Conservation (phyloP, 64 coral and sea anemone genomes). For the Hydrozoanthus tunicans region DNA sequence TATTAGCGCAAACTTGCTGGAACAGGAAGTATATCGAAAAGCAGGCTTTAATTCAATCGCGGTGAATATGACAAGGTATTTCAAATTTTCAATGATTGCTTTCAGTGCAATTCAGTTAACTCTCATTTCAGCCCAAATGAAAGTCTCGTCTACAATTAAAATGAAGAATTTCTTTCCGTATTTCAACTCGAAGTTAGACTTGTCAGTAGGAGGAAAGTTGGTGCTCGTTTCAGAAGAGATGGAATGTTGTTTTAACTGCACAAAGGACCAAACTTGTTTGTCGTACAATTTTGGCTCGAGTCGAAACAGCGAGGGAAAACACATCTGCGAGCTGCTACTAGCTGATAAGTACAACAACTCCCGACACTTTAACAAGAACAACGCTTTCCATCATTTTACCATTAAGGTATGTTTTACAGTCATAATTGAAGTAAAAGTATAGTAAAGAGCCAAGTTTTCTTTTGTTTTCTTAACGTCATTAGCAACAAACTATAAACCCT, state of each 20-base stretch:
- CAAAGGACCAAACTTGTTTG: slow-evolving; percentile 5
- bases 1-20: background rate
- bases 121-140: background rate
- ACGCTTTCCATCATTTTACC: slow-evolving; percentile 16
- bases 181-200: slow-evolving; percentile 28
- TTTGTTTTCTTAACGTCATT: too few species aligned
- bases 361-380: background rate
- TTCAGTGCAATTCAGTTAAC: background rate
- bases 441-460: too few species aligned
- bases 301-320: background rate
- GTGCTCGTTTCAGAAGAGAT: background rate
- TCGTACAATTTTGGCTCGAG: slow-evolving; percentile 3
- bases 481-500: too few species aligned
- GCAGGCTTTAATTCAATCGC: background rate
- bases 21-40: background rate
- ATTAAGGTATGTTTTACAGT: background rate
- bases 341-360: slow-evolving; percentile 17
- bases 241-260: slow-evolving; percentile 33
- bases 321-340: background rate
- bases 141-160: background rate
- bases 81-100: background rate
- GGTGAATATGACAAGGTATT: background rate
- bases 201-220: background rate
- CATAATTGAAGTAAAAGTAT: too few species aligned
- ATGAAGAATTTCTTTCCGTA: slow-evolving; percentile 19